Conservation (phyloP, 2,113 vertebrate species). For the human (Homo sapiens) region DNA sequence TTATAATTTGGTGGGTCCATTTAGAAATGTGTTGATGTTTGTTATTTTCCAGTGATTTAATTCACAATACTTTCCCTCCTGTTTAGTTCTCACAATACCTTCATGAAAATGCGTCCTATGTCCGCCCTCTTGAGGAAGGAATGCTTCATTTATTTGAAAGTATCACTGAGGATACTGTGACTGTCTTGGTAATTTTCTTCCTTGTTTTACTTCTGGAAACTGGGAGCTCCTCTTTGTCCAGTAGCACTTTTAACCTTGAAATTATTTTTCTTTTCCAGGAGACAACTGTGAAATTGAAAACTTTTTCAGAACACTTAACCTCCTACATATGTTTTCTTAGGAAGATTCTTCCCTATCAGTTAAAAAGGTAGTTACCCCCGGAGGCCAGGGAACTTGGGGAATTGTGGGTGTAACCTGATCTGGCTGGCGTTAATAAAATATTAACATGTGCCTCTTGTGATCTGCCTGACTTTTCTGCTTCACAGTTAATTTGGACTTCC, state of each 20-base stretch:
- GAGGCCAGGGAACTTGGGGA: neutral
- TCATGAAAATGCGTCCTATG: conserved; percentile 95
- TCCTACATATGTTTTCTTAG: conserved; percentile 93
- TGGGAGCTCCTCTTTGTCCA: neutral
- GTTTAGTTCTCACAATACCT: conserved; percentile 95
- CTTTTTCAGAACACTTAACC: conserved; percentile 92
- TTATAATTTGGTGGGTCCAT: neutral
- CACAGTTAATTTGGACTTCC: neutral
- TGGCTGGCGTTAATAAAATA: neutral
- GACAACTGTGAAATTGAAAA: conserved; percentile 94
- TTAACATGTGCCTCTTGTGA: neutral
- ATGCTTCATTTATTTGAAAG: conserved; percentile 94
- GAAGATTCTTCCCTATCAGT: conserved; percentile 98
- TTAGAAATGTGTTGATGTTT: neutral
- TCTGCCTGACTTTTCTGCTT: neutral
- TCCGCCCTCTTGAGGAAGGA: conserved; percentile 98
- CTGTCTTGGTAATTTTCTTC: conserved; percentile 90
- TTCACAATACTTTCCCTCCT: conserved; percentile 36
- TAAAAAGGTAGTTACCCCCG: conserved; percentile 92
- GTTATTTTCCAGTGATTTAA: conserved; percentile 24
- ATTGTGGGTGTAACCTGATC: neutral
- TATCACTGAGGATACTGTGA: conserved; percentile 97
- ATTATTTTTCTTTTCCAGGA: conserved; percentile 87
- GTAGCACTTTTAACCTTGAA: conserved; percentile 11
- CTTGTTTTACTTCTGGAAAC: neutral